Conservation (phyloP, 1,140 invertebrate species). For the Mizuhopecten yessoensis region DNA sequence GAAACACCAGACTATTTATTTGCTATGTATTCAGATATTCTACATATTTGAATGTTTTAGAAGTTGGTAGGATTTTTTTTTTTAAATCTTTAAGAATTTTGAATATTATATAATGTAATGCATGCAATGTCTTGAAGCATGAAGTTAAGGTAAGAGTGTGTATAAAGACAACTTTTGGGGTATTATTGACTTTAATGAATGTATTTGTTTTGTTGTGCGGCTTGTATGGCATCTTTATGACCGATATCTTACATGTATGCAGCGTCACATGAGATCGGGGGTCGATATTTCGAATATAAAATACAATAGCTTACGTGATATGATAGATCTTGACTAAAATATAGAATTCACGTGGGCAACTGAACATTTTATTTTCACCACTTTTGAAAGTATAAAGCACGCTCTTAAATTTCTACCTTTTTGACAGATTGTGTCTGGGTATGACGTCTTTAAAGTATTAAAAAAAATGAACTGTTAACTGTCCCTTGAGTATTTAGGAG, state of each 20-base stretch:
- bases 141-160: no score
- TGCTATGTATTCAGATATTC: no score
- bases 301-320: background rate
- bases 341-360: background rate
- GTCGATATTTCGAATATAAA: background rate
- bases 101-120: no score
- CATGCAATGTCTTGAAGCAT: no score
- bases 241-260: background rate
- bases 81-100: no score
- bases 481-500: background rate
- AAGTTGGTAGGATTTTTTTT: no score
- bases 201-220: no score
- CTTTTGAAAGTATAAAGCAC: background rate
- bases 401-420: constrained; percentile 5
- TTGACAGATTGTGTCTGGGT: background rate
- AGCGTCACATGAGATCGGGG: background rate
- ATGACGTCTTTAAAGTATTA: background rate
- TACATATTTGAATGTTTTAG: no score
- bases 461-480: background rate
- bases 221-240: background rate
- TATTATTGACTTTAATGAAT: no score
- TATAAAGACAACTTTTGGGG: no score
- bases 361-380: background rate
- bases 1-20: no score
- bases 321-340: background rate